Evolutionary conservation across 1,140 invertebrate species (phyloP).

Genomic region (Druon quercuslanigerum): DNA sequence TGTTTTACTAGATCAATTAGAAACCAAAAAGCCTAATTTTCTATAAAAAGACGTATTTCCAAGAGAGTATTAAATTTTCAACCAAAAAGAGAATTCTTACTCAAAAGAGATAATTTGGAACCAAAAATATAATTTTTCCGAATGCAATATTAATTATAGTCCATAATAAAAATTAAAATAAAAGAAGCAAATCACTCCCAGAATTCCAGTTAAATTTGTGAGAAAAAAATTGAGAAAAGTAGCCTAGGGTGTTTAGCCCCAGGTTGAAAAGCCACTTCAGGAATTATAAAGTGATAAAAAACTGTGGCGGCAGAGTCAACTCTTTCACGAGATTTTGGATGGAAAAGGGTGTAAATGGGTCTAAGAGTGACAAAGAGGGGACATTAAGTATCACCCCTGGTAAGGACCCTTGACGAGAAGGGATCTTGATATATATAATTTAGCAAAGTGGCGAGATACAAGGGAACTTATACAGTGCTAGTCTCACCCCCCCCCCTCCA

Average conservation of each 20-base stretch:
- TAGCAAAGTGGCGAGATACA: constrained; percentile 65
- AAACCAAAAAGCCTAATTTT: too few species aligned
- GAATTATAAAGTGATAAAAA: constrained; percentile 57
- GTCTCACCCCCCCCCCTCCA: constrained; percentile 48
- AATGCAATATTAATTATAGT: too few species aligned
- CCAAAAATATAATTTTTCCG: too few species aligned
- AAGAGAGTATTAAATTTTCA: too few species aligned
- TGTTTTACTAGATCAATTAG: too few species aligned
- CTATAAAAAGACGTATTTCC: too few species aligned
- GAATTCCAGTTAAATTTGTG: not conserved
- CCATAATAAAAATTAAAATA: too few species aligned
- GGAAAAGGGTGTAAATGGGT: constrained; percentile 7
- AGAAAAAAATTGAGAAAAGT: not conserved
- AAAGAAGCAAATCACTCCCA: too few species aligned
- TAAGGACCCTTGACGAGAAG: constrained; percentile 59
- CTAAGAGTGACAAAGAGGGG: constrained; percentile 37
- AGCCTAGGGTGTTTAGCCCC: not conserved
- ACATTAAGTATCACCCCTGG: constrained; percentile 60
- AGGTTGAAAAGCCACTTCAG: constrained; percentile 54
- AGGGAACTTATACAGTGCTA: constrained; percentile 61
- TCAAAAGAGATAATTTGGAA: too few species aligned
- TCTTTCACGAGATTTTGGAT: constrained; percentile 31
- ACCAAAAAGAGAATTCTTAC: too few species aligned
- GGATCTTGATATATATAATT: constrained; percentile 72
- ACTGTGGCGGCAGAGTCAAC: constrained; percentile 16